phyloP scores from a whole-genome alignment of 2,797 vertebrate genomes.

The Coreius guichenoti region DNA sequence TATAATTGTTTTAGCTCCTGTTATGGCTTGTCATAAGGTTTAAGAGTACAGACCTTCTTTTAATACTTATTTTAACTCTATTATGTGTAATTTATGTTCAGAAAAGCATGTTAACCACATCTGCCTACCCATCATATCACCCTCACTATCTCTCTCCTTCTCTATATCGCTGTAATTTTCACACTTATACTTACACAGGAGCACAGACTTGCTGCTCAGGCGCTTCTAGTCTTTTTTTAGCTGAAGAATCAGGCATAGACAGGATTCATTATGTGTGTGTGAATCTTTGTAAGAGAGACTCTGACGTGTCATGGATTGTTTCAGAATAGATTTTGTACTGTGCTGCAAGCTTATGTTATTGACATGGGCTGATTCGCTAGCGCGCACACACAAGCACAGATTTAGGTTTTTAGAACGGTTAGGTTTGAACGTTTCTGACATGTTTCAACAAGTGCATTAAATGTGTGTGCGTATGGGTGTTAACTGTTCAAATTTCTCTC shows the following conservation, averaged over 20 bases:
- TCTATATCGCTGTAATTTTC: not conserved
- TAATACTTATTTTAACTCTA: not conserved
- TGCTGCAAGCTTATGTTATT: conserved; percentile 44
- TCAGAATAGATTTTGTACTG: conserved; percentile 14
- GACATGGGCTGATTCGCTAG: conserved; percentile 25
- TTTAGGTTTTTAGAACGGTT: not conserved
- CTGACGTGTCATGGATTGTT: conserved; percentile 17
- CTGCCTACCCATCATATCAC: conserved; percentile 19
- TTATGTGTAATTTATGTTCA: not conserved
- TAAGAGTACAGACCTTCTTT: not conserved
- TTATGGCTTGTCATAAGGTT: not conserved
- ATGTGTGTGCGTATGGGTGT: not conserved
- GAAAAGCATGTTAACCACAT: conserved; percentile 31
- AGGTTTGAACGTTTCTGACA: conserved; percentile 33
- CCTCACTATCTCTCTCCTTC: not conserved
- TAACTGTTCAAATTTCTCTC: not conserved
- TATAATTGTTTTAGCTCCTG: not conserved
- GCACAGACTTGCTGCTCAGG: not conserved
- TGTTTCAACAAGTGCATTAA: conserved; percentile 38
- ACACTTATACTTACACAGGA: not conserved
- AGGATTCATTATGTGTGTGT: not conserved
- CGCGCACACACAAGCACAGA: not conserved
- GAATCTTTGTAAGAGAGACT: conserved; percentile 9
- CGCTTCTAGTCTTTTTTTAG: not conserved
- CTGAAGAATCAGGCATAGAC: conserved; percentile 17